A percentile compares a stretch with the other conserved stretches of the same genome.
Conservation (phyloP, 2,888 invertebrate species). For the Podabrus alpinus region DNA sequence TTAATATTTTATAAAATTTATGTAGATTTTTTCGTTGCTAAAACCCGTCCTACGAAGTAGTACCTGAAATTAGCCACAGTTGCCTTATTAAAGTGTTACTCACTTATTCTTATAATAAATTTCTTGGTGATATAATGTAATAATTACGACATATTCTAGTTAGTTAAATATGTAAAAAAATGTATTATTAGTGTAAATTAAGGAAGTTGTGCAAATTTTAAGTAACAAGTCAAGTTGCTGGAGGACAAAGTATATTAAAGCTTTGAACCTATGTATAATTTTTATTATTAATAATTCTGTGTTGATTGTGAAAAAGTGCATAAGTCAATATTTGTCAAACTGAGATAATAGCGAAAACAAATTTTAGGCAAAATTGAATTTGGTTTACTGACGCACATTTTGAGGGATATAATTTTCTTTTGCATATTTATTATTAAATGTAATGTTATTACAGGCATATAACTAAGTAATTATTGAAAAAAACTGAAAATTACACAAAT, state of each 20-base stretch:
- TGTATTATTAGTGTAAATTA: background rate
- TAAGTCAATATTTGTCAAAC: no score
- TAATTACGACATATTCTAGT: background rate
- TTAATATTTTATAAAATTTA: background rate
- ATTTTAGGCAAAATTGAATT: no score
- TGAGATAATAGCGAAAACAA: no score
- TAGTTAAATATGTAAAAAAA: background rate
- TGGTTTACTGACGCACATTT: no score
- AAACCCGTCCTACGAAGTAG: constrained; percentile 1
- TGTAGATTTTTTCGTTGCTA: background rate
- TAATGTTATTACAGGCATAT: no score
- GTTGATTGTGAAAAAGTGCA: no score
- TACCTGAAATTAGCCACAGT: constrained; percentile 16
- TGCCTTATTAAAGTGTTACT: background rate
- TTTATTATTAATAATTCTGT: background rate
- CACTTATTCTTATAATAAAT: background rate
- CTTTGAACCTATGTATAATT: background rate
- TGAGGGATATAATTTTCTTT: no score
- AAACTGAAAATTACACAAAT: no score
- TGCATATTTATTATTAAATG: no score
- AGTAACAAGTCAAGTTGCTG: background rate
- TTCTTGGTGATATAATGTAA: background rate
- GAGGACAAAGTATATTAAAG: background rate
- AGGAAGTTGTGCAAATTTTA: background rate
- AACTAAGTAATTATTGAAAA: no score